These are phyloP conservation scores for Agonum fuliginosum DNA, from an alignment of 2,888 invertebrate species.

Conservation along the genomic window DNA sequence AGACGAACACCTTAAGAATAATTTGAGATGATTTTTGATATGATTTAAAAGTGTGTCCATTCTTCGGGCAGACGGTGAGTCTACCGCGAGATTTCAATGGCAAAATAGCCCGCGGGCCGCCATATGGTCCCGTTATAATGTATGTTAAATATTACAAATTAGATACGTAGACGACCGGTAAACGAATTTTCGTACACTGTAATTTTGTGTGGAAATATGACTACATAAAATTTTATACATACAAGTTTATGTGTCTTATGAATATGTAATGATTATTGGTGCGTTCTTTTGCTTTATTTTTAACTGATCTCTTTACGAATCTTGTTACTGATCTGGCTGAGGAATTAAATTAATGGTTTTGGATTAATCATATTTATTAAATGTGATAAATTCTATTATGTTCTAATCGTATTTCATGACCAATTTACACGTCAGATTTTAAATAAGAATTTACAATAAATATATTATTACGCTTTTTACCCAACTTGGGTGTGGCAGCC, in stretches of 20 bases:
- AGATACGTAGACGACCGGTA: conserved; percentile 53
- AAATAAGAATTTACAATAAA: background rate
- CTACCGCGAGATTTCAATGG: background rate
- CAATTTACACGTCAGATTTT: background rate
- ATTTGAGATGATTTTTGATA: background rate
- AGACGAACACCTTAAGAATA: too few relatives aligned
- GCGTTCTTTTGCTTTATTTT: conserved; percentile 34
- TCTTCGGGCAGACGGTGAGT: background rate
- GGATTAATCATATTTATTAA: conserved; percentile 13
- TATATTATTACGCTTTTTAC: too few relatives aligned
- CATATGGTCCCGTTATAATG: conserved; percentile 56
- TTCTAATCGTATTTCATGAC: background rate
- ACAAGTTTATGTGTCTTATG: conserved; percentile 47
- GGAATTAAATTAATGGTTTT: background rate
- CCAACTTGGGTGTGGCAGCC: too few relatives aligned
- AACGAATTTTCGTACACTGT: conserved; percentile 58
- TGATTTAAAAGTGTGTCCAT: background rate
- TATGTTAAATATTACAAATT: conserved; percentile 60
- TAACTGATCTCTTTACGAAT: background rate
- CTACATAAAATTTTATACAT: conserved; percentile 58
- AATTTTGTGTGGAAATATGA: conserved; percentile 56
- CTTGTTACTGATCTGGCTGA: conserved; percentile 28
- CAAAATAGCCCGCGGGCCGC: conserved; percentile 12
- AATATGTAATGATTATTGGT: conserved; percentile 38
- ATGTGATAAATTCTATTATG: conserved; percentile 17